Base-by-base conservation (phyloP, 2,797 vertebrate genomes). In the Tokudaia tokunoshimensis region DNA sequence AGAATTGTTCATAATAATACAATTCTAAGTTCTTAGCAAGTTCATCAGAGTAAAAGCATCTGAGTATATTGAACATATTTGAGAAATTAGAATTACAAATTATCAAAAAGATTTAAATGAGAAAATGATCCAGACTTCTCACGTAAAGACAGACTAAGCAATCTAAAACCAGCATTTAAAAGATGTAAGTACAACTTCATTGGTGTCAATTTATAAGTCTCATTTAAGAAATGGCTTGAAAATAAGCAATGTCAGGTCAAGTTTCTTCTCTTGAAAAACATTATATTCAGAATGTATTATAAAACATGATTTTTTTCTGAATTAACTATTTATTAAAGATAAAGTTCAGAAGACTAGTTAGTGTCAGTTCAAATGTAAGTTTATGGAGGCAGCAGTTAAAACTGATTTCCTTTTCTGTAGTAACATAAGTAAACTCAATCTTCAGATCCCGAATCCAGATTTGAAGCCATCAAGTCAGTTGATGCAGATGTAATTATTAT, bases 141-240 rank as follows among this genome's bases (percentile, higher is more conserved):
- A 52, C 31, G 50, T 79, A 76, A 94, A 61, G 37, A 11, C 26
- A 96, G 90, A 91, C 1, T 50, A 86, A 75, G 61, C 26, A 29
- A 14, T 72, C 15, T 67, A 83, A n/a, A 90, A 94, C 79, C 0
- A 92, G 34, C 96, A 95, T 41, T 29, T 15, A 76, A 94, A 96
- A 70, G 94, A 59, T 34, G 1, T 75, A 81, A 41, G 11, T 22
- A 94, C 72, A 13, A 89, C 8, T 24, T 96, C 20, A 89, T 92
- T 34, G 72, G 72, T 82, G 1, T 0, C 72, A 86, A 22, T 87
- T 94, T 89, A 41, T 76, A 92, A 89, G 92, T 91, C 47, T 86
- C 90, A 95, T 11, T 96, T 57, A 95, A 91, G 55, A 89, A 91
- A 97, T 74, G 67, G 92, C 63, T 75, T 10, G 75, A 93, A 95